These are phyloP conservation scores for Ptychoptera contaminata DNA, from an alignment of 2,888 invertebrate genomes.

Conservation along the genomic window DNA sequence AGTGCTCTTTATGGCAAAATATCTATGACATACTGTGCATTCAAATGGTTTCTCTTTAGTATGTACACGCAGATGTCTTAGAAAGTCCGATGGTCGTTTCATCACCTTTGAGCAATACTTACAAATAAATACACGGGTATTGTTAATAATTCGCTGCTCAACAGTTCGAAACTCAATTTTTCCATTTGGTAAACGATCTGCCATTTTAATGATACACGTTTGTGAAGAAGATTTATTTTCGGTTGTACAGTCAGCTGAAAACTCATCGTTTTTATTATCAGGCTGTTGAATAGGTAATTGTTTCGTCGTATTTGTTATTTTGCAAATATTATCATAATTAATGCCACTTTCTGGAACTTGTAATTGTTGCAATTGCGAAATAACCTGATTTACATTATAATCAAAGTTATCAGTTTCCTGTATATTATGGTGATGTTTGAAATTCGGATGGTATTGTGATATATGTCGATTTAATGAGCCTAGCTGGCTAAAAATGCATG, in stretches of 20 bases:
- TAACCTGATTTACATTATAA: background rate
- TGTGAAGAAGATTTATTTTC: no score
- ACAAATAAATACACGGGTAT: background rate
- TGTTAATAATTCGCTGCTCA: background rate
- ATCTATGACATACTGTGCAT: slow-evolving; percentile 14
- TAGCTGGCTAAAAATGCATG: slow-evolving; percentile 13
- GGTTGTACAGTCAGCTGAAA: no score
- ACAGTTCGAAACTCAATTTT: background rate
- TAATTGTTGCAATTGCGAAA: background rate
- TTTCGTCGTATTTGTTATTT: background rate
- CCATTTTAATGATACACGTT: background rate
- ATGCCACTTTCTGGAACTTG: background rate
- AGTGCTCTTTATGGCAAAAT: slow-evolving; percentile 7
- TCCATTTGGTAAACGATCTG: slow-evolving; percentile 2
- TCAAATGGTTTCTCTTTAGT: slow-evolving; percentile 16
- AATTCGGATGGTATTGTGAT: slow-evolving; percentile 10
- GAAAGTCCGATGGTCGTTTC: slow-evolving; percentile 1
- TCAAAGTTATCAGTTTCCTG: background rate
- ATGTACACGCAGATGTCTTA: slow-evolving; percentile 1
- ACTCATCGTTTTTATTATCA: background rate
- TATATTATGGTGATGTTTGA: background rate
- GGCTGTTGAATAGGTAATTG: background rate
- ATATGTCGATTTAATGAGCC: slow-evolving; percentile 15
- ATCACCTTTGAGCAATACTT: background rate
- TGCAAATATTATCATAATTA: background rate